A percentile compares a stretch with the other conserved stretches of the same genome.
Conservation (phyloP, 2,113 vertebrate species). For the Sceloporus tristichus region DNA sequence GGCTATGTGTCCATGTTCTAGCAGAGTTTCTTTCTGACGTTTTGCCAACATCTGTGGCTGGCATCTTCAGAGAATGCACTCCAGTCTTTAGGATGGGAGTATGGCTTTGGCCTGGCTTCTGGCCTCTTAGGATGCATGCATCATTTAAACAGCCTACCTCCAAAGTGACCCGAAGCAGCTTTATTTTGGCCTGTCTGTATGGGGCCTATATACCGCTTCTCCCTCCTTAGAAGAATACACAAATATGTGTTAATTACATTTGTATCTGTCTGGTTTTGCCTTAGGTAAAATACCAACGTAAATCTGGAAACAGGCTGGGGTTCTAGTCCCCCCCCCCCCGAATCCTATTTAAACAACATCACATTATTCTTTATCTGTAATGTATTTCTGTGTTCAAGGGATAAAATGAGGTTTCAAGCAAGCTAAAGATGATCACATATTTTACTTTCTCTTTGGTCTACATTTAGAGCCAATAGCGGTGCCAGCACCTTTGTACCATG, state of each 20-base stretch:
- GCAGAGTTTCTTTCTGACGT: no score
- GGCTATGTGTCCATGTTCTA: no score
- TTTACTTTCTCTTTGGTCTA: not conserved
- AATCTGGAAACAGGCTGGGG: not conserved
- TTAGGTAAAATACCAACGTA: not conserved
- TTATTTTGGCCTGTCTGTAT: no score
- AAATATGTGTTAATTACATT: not conserved
- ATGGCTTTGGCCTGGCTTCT: no score
- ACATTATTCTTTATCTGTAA: not conserved
- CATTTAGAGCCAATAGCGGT: no score
- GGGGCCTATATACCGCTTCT: no score
- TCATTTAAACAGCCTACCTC: no score
- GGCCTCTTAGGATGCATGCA: no score
- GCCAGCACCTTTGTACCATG: not conserved
- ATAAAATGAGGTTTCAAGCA: not conserved
- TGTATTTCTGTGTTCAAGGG: not conserved
- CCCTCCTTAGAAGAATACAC: not conserved
- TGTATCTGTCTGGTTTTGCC: not conserved
- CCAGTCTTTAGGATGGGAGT: no score
- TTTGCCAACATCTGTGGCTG: no score
- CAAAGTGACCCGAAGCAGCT: no score
- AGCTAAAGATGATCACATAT: not conserved
- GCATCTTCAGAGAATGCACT: no score
- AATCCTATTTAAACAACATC: not conserved
- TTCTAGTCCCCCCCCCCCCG: not conserved